phyloP scores from a whole-genome alignment of 2,888 invertebrate genomes.

The Papilio protenor region DNA sequence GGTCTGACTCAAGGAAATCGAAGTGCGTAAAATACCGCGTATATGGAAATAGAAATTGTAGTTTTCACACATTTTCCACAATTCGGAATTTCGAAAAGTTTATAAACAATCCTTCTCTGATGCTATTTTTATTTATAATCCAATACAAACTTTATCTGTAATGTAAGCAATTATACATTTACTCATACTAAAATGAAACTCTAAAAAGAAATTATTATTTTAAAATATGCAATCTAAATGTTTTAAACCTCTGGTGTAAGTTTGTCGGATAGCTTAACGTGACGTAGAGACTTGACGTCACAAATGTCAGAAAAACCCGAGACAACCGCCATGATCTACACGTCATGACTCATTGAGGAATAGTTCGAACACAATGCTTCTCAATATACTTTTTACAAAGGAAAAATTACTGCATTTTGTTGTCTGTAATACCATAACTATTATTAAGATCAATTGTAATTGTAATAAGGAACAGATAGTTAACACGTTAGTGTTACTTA shows the following conservation, averaged over 20 bases:
- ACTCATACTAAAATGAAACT: not conserved
- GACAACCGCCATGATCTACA: conserved; percentile 19
- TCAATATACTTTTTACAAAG: not conserved
- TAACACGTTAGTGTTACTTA: too few relatives aligned
- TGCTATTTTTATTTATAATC: too few relatives aligned
- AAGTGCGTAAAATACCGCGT: too few relatives aligned
- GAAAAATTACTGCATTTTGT: not conserved
- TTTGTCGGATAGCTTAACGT: conserved; percentile 4
- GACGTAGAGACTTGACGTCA: conserved; percentile 30
- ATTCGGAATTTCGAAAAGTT: too few relatives aligned
- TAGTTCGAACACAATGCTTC: conserved; percentile 6
- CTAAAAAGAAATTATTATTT: too few relatives aligned
- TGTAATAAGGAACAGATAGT: too few relatives aligned
- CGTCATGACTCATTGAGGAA: conserved; percentile 32
- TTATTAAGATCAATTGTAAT: not conserved
- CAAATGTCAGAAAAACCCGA: conserved; percentile 25
- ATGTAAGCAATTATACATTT: not conserved
- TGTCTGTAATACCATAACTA: not conserved
- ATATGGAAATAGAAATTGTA: not conserved
- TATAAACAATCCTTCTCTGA: too few relatives aligned
- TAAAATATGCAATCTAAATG: not conserved
- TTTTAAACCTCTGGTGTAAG: conserved; percentile 11
- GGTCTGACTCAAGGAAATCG: not conserved
- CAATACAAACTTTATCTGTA: not conserved
- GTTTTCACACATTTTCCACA: not conserved